phyloP scores from a whole-genome alignment of 2,797 vertebrate species.

The Basileuterus tristriatus region DNA sequence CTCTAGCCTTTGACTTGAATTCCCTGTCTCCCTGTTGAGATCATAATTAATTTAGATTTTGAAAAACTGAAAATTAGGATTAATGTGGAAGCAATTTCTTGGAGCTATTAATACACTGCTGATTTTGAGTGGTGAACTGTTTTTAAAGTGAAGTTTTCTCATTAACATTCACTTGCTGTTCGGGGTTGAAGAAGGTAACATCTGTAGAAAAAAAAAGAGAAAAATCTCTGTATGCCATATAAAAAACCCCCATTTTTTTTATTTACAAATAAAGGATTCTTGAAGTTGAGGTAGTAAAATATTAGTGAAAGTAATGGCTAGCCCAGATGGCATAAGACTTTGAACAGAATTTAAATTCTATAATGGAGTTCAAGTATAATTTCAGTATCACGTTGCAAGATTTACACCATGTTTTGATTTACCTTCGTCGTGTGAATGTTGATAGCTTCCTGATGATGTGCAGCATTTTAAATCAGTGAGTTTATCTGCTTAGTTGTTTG shows the following conservation, averaged over 20 bases:
- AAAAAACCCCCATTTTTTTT: accelerated
- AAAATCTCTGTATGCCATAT: background rate
- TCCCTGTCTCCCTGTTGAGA: background rate
- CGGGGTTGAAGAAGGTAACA: background rate
- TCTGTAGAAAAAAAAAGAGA: background rate
- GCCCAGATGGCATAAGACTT: background rate
- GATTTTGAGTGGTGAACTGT: background rate
- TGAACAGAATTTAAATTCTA: background rate
- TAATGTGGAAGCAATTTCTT: background rate
- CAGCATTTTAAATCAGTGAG: background rate
- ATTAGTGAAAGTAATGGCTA: background rate
- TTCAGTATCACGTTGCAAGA: background rate
- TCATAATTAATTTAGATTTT: background rate
- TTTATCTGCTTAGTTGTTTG: background rate
- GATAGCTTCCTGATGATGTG: background rate
- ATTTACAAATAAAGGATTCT: background rate
- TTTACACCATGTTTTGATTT: background rate
- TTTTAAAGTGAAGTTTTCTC: background rate
- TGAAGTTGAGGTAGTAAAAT: background rate
- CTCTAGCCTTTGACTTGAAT: background rate
- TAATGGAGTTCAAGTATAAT: background rate
- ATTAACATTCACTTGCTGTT: background rate
- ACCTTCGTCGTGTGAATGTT: background rate
- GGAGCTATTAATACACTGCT: background rate
- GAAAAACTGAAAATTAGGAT: background rate